Percentiles rank a stretch among this genome's conserved stretches.
phyloP scores from a whole-genome alignment of 2,113 vertebrate genomes.

The Sialia sialis region DNA sequence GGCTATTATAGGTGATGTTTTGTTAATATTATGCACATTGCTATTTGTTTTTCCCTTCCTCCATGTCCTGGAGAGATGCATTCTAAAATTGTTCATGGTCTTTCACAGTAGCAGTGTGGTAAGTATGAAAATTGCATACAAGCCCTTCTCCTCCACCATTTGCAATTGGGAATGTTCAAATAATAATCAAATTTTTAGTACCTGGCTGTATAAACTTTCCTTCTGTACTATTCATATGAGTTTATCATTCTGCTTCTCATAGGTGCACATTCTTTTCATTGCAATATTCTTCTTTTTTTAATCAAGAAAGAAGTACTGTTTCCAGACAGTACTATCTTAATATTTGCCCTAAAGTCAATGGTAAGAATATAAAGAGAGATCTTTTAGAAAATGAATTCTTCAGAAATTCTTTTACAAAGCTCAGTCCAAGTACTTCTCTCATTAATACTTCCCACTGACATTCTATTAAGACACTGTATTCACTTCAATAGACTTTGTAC shows the following conservation, averaged over 20 bases:
- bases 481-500: neutral
- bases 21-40: neutral
- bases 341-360: neutral
- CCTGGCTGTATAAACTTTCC: neutral
- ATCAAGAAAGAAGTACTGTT: neutral
- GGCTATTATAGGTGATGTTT: rapidly evolving
- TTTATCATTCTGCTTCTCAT: neutral
- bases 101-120: neutral
- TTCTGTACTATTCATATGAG: neutral
- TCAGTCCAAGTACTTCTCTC: neutral
- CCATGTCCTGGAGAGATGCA: neutral
- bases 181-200: neutral
- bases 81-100: neutral
- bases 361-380: neutral
- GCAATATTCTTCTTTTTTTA: neutral
- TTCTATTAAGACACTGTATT: neutral
- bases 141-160: neutral
- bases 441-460: neutral
- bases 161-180: neutral
- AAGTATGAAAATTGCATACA: neutral
- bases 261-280: neutral
- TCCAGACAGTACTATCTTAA: neutral
- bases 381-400: neutral
- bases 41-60: neutral
- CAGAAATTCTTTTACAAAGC: neutral